Evolutionary conservation across 37 sponge, comb jelly and placozoan species (phyloP), one percentile per base, ranked within the genome.

Genomic region (Crambe crambe): DNA sequence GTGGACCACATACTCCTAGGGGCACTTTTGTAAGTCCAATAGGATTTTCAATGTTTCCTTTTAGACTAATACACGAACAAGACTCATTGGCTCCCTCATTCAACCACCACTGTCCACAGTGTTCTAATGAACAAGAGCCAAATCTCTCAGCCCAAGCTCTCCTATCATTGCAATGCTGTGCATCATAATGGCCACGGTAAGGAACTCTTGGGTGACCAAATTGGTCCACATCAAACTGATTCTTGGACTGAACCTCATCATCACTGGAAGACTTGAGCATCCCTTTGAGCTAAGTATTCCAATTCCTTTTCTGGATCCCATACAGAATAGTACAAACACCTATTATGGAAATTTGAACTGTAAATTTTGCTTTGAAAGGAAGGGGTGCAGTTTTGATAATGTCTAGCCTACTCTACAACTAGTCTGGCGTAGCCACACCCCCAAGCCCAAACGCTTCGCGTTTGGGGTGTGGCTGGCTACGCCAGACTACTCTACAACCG

Each of bases 191-290:
- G 3, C 93, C 93, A 17, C 93, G 66, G 9, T 61, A 64, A 18
- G 93, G 93, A 12, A 92, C 73, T 34, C 89, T 43, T 2, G 93
- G 93, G 37, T 88, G 93, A 12, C 93, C 93, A 58, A 60, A 89
- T 10, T 73, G 75, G 42, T 92, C 93, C 35, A 29, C 38, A 43
- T 88, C 89, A 38, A 74, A 79, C 0, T 27, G 34, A 23, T 23
- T 6, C n/a, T 54, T 35, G 8, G 58, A n/a, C 15, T 15, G 9
- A 18, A 51, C 54, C 54, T 51, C 54, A 18, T 51, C 15, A 9
- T 51, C 15, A 51, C n/a, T n/a, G n/a, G n/a, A n/a, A n/a, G n/a
- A n/a, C n/a, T n/a, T n/a, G n/a, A n/a, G n/a, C n/a, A n/a, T n/a
- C n/a, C n/a, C n/a, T n/a, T n/a, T n/a, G n/a, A n/a, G n/a, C n/a